These are phyloP conservation scores for Oegoconia quadripuncta DNA, from an alignment of 2,888 invertebrate genomes.

Conservation along the genomic window DNA sequence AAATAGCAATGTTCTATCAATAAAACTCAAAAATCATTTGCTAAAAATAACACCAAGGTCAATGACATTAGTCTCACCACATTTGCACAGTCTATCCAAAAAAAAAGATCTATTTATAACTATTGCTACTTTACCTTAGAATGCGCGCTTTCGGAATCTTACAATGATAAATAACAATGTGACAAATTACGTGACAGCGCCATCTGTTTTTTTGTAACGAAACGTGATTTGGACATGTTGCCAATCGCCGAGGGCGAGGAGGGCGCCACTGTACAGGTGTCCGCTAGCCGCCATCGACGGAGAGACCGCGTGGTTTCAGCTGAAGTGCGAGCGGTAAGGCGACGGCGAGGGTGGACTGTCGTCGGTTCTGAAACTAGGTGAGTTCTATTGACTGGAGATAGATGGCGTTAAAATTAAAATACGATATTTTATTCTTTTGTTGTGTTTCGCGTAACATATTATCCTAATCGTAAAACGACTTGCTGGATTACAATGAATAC, in stretches of 20 bases:
- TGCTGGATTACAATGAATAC: too few relatives aligned
- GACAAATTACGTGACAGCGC: background rate
- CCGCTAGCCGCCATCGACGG: slow-evolving; percentile 54
- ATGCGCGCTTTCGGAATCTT: background rate
- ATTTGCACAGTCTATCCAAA: too few relatives aligned
- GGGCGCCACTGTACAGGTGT: slow-evolving; percentile 50
- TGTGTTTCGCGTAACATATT: too few relatives aligned
- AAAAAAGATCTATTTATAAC: too few relatives aligned
- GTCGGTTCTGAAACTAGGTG: slow-evolving; percentile 87
- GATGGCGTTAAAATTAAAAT: slow-evolving; percentile 52
- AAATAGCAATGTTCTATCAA: too few relatives aligned
- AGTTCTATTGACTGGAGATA: slow-evolving; percentile 38
- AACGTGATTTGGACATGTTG: slow-evolving; percentile 44
- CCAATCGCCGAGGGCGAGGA: slow-evolving; percentile 68
- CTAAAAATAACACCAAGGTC: too few relatives aligned
- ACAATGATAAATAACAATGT: too few relatives aligned
- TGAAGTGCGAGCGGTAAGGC: slow-evolving; percentile 72
- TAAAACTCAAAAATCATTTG: too few relatives aligned
- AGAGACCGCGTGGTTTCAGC: slow-evolving; percentile 67
- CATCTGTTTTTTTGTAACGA: background rate
- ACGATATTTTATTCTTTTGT: too few relatives aligned
- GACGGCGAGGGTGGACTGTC: slow-evolving; percentile 87
- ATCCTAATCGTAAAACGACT: too few relatives aligned
- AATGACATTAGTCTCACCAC: too few relatives aligned
- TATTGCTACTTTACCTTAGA: slow-evolving; percentile 1